Evolutionary conservation across 1,140 invertebrate genomes (phyloP).

Genomic region (Saccostrea cuccullata): DNA sequence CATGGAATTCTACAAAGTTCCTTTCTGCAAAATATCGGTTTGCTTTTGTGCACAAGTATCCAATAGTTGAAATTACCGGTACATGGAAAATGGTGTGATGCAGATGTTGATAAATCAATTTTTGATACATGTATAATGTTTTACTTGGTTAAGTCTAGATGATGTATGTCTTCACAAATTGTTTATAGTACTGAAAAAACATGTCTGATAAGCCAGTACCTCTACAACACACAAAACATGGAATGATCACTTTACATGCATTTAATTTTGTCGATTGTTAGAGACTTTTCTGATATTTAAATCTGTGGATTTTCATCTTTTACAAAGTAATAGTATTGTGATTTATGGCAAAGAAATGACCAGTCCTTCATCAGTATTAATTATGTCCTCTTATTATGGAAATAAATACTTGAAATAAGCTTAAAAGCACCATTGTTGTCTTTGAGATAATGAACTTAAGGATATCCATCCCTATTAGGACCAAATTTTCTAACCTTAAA

Average conservation of each 20-base stretch:
- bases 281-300: background rate
- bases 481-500: too few species aligned
- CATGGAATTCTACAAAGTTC: too few species aligned
- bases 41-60: too few species aligned
- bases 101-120: background rate
- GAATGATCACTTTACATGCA: too few species aligned
- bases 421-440: background rate
- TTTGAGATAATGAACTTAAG: background rate
- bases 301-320: background rate
- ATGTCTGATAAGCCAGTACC: too few species aligned
- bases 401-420: slow-evolving; percentile 7
- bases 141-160: background rate
- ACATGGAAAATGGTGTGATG: background rate
- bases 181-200: too few species aligned
- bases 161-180: background rate
- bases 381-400: slow-evolving; percentile 19
- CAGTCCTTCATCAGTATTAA: slow-evolving; percentile 24
- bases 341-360: slow-evolving; percentile 34
- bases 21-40: too few species aligned
- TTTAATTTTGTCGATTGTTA: background rate
- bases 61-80: background rate
- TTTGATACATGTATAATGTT: background rate
- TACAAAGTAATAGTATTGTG: background rate
- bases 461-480: too few species aligned
- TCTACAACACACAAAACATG: too few species aligned